A percentile compares a stretch with the other conserved stretches of the same genome.
These are phyloP conservation scores for Rhodophaea formosa DNA, from an alignment of 2,888 invertebrate genomes.

Conservation along the genomic window DNA sequence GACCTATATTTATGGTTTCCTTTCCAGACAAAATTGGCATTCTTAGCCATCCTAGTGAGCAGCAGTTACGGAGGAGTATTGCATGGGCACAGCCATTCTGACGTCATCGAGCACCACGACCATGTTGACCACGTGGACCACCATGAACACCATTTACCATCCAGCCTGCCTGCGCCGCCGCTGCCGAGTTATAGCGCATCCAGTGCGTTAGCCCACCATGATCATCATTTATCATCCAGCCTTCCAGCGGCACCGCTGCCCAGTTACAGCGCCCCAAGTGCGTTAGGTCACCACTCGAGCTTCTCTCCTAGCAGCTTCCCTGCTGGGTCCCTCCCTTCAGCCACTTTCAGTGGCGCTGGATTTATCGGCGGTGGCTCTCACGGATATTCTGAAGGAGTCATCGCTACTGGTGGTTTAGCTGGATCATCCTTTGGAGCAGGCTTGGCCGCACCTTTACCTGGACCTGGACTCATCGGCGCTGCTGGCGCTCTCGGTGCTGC, in stretches of 20 bases:
- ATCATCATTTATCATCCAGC: conserved; percentile 23
- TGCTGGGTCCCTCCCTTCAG: conserved; percentile 66
- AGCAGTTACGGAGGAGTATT: conserved; percentile 59
- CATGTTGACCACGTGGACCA: conserved; percentile 30
- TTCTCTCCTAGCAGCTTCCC: conserved; percentile 54
- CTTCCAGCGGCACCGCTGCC: conserved; percentile 26
- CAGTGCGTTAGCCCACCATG: conserved; percentile 29
- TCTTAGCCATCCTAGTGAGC: conserved; percentile 69
- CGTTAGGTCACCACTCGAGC: conserved; percentile 20
- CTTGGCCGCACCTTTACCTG: conserved; percentile 6
- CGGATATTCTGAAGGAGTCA: conserved; percentile 17
- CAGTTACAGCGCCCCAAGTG: conserved; percentile 32
- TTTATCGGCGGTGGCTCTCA: conserved; percentile 28
- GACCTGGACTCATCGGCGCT: conserved; percentile 15
- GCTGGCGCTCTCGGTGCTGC: conserved; percentile 21
- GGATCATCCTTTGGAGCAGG: conserved; percentile 3
- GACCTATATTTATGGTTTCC: conserved; percentile 25
- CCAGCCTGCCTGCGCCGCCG: conserved; percentile 26
- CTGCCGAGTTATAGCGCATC: conserved; percentile 31
- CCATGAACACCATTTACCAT: conserved; percentile 22
- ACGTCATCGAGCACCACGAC: conserved; percentile 33
- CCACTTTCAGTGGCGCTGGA: conserved; percentile 54
- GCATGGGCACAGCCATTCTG: conserved; percentile 48
- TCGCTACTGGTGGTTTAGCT: conserved; percentile 17
- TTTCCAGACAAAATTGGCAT: conserved; percentile 67